Evolutionary conservation across 2,888 invertebrate genomes (phyloP).

Genomic region (Acronicta alni): DNA sequence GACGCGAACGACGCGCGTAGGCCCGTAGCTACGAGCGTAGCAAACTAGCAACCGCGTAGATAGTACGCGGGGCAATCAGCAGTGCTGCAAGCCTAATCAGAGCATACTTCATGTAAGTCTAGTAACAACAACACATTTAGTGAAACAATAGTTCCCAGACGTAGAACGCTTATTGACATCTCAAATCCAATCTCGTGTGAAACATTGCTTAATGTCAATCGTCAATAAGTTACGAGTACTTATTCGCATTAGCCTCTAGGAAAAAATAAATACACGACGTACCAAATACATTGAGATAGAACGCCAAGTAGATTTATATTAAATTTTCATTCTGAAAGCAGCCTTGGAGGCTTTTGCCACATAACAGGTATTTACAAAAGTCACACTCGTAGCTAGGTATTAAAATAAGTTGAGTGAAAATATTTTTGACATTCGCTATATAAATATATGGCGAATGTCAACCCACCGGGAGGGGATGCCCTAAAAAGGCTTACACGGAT

Average conservation of each 20-base stretch:
- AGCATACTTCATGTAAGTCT: no score
- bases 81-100: no score
- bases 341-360: background rate
- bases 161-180: background rate
- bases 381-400: background rate
- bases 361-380: slow-evolving; percentile 4
- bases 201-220: background rate
- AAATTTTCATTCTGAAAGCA: slow-evolving; percentile 21
- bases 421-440: no score
- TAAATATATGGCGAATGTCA: no score
- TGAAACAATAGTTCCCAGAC: no score
- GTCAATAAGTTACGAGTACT: slow-evolving; percentile 6
- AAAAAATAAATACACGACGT: slow-evolving; percentile 16
- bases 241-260: background rate
- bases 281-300: slow-evolving; percentile 1
- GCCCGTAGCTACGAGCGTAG: background rate
- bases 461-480: no score
- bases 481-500: no score
- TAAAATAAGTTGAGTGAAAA: no score
- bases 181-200: background rate
- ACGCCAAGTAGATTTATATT: slow-evolving; percentile 20
- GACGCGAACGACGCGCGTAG: background rate
- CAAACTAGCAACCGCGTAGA: no score
- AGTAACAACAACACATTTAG: no score
- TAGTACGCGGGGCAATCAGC: no score